phyloP scores from a whole-genome alignment of 2,113 vertebrate genomes.

The Eonycteris spelaea region DNA sequence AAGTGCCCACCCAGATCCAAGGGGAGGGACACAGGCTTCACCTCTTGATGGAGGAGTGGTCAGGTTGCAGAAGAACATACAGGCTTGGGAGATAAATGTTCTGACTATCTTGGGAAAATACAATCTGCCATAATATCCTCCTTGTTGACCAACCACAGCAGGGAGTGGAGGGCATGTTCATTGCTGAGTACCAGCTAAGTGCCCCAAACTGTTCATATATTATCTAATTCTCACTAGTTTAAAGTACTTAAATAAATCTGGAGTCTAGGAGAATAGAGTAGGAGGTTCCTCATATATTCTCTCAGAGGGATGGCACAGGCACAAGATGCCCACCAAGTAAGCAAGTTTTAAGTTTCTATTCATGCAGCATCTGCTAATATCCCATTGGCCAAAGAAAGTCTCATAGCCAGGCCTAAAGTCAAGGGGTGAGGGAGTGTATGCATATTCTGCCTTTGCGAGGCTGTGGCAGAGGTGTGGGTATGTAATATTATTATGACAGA shows the following conservation, averaged over 20 bases:
- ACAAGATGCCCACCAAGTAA: background rate
- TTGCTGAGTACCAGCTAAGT: background rate
- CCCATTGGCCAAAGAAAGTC: background rate
- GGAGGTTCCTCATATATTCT: background rate
- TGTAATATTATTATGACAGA: background rate
- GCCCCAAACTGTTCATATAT: background rate
- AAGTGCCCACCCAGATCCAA: background rate
- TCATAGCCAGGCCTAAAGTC: background rate
- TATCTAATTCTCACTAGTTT: background rate
- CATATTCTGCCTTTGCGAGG: background rate
- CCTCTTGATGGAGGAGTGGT: background rate
- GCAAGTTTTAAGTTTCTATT: background rate
- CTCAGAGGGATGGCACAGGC: background rate
- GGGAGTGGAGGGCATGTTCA: too few relatives aligned
- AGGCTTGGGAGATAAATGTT: background rate
- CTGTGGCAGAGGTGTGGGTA: background rate
- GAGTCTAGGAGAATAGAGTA: background rate
- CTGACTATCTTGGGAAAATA: background rate
- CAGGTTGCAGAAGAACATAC: background rate
- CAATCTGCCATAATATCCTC: background rate
- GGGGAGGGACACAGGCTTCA: background rate
- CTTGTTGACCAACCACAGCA: background rate
- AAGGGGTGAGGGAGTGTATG: background rate
- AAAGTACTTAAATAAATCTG: background rate
- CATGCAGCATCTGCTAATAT: background rate